A percentile compares a stretch with the other conserved stretches of the same genome.
These are phyloP conservation scores for Caradrina clavipalpis DNA, from an alignment of 2,888 invertebrate genomes.

Conservation along the genomic window DNA sequence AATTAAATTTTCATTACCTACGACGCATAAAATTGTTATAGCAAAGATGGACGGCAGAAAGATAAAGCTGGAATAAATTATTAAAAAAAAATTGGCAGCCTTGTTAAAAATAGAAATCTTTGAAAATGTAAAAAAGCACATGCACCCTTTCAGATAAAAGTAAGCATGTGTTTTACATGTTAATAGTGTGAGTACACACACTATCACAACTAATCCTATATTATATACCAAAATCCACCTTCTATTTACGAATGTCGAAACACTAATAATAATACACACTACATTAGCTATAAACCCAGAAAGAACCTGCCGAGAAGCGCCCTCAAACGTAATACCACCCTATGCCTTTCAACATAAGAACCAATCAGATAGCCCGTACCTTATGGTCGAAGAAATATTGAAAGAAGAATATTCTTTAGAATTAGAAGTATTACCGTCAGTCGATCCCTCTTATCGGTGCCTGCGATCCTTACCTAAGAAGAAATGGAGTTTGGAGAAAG, in stretches of 20 bases:
- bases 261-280: background rate
- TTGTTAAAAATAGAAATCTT: too few relatives aligned
- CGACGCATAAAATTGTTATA: conserved; percentile 32
- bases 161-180: too few relatives aligned
- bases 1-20: conserved; percentile 62
- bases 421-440: conserved; percentile 66
- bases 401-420: conserved; percentile 60
- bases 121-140: too few relatives aligned
- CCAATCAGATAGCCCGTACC: conserved; percentile 50
- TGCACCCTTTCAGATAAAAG: too few relatives aligned
- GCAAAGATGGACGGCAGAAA: conserved; percentile 18
- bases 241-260: background rate
- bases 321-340: conserved; percentile 20
- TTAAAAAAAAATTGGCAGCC: background rate
- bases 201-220: too few relatives aligned
- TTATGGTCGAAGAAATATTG: conserved; percentile 62
- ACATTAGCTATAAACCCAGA: conserved; percentile 1
- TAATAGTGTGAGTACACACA: too few relatives aligned
- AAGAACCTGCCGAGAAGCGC: conserved; percentile 6
- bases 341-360: conserved; percentile 33
- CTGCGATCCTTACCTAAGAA: conserved; percentile 53
- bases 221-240: background rate
- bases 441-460: conserved; percentile 62
- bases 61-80: background rate
- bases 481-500: conserved; percentile 55